phyloP scores from a whole-genome alignment of 1,140 invertebrate genomes.

The Drosophila parvula region DNA sequence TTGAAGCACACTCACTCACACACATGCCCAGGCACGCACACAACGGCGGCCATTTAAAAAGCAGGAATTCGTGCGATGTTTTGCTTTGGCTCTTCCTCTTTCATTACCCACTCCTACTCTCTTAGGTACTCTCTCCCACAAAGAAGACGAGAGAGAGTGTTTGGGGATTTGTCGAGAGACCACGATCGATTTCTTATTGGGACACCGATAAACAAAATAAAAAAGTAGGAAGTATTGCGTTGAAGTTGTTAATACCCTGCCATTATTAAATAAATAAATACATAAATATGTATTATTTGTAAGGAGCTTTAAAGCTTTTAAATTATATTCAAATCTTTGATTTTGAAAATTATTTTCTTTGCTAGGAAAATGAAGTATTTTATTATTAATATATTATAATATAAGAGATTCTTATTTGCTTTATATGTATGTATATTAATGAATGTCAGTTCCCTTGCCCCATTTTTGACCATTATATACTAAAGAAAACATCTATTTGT shows the following conservation, averaged over 20 bases:
- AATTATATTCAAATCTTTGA: too few species aligned
- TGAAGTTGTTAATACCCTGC: conserved; percentile 10
- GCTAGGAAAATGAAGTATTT: too few species aligned
- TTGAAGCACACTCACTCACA: conserved; percentile 25
- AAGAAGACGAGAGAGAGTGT: background rate
- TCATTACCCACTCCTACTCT: background rate
- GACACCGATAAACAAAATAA: background rate
- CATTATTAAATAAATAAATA: background rate
- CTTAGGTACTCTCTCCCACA: background rate
- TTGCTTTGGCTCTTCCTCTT: conserved; percentile 5
- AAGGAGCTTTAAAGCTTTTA: background rate
- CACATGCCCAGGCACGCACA: conserved; percentile 11
- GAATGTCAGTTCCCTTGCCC: background rate
- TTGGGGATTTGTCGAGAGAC: background rate
- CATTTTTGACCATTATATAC: too few species aligned
- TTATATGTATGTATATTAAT: background rate
- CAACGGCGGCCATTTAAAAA: conserved; percentile 6
- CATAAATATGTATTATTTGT: background rate
- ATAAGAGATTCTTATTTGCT: background rate
- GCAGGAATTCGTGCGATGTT: conserved; percentile 11
- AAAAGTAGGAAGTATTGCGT: too few species aligned
- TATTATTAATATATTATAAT: background rate
- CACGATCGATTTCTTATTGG: conserved; percentile 19
- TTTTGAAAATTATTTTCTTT: too few species aligned
- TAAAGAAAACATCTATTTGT: too few species aligned